Percentiles rank a stretch among this genome's conserved stretches.
phyloP scores from a whole-genome alignment of 1,140 invertebrate genomes.

The Temnothorax longispinosus region DNA sequence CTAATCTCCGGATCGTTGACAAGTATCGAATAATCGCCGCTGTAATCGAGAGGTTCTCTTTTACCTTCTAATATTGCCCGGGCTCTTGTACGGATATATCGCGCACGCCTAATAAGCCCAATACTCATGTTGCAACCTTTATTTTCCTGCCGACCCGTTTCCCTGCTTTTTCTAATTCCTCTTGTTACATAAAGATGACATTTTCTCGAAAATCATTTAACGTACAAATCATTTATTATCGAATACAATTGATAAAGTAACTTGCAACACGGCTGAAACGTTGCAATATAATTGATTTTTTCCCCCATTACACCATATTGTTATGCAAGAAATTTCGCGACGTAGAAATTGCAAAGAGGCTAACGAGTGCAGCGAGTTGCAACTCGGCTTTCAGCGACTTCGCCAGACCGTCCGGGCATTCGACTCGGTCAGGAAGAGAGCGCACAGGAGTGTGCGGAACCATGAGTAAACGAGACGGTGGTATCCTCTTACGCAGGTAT shows the following conservation, averaged over 20 bases:
- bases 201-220: not conserved
- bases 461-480: constrained; percentile 74
- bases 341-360: not conserved
- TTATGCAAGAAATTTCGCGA: not conserved
- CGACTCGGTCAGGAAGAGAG: constrained; percentile 21
- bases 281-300: not conserved
- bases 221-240: not conserved
- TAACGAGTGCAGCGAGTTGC: constrained; percentile 54
- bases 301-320: not conserved
- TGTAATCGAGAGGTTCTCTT: constrained; percentile 59
- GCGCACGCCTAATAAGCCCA: not conserved
- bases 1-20: constrained; percentile 35
- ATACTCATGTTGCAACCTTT: not conserved
- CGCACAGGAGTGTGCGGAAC: constrained; percentile 42
- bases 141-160: not conserved
- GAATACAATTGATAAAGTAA: not conserved
- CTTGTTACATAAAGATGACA: not conserved
- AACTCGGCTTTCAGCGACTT: constrained; percentile 5
- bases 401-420: not conserved
- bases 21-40: constrained; percentile 44
- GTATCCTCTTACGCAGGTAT: constrained; percentile 79
- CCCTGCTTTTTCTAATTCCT: not conserved
- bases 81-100: not conserved
- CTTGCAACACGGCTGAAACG: not conserved
- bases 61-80: not conserved